These are phyloP conservation scores for Oceanodroma tethys DNA, from an alignment of 2,113 vertebrate species.

Conservation along the genomic window DNA sequence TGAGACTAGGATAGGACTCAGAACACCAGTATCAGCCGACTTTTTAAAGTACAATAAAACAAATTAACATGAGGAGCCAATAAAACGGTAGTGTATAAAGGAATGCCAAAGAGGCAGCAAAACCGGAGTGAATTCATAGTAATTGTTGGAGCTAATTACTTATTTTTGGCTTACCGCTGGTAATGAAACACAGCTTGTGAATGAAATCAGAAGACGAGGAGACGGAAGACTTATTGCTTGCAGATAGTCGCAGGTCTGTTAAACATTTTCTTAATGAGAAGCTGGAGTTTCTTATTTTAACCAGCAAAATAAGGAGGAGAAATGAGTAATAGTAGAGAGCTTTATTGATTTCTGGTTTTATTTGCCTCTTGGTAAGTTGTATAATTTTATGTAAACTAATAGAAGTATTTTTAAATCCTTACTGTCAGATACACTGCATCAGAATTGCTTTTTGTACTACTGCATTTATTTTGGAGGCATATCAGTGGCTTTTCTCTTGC, in stretches of 20 bases:
- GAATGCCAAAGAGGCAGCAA: not conserved
- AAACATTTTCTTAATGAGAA: not conserved
- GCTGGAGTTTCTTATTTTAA: not conserved
- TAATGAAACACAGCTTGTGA: not conserved
- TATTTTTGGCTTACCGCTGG: not conserved
- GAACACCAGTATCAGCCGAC: not conserved
- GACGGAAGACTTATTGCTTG: slow-evolving; percentile 3
- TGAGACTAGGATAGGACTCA: not conserved
- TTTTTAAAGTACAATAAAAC: not conserved
- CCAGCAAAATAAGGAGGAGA: not conserved
- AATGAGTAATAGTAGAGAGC: not conserved
- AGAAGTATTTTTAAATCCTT: not conserved
- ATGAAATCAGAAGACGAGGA: not conserved
- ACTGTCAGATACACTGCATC: not conserved
- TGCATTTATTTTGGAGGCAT: not conserved
- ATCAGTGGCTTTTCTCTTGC: not conserved
- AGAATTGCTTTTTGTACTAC: not conserved
- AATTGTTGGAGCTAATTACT: not conserved
- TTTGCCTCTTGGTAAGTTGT: not conserved
- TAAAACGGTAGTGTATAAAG: not conserved
- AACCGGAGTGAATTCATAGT: not conserved
- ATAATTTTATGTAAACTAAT: not conserved
- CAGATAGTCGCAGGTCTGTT: not conserved
- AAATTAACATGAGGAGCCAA: not conserved
- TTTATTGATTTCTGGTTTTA: not conserved